phyloP scores from a whole-genome alignment of 2,113 vertebrate genomes.

The Ophiodon elongatus region DNA sequence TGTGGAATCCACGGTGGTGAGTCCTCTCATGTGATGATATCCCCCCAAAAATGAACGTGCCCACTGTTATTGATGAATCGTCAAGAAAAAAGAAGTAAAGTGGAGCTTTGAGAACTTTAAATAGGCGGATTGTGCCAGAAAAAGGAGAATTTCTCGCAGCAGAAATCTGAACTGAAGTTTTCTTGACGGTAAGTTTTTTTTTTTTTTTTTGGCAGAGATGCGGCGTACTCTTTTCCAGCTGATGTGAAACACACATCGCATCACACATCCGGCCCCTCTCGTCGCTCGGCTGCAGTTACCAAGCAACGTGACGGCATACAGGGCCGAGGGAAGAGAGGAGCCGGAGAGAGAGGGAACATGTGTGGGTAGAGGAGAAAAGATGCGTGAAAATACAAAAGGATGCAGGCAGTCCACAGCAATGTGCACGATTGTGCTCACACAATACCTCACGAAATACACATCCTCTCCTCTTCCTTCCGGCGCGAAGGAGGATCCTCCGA shows the following conservation, averaged over 20 bases:
- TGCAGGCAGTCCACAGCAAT: slow-evolving; percentile 52
- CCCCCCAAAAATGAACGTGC: not conserved
- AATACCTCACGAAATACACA: not conserved
- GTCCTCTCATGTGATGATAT: slow-evolving; percentile 6
- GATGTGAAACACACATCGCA: slow-evolving; percentile 64
- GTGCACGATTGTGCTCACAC: slow-evolving; percentile 28
- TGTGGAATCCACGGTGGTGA: not conserved
- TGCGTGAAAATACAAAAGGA: slow-evolving; percentile 59
- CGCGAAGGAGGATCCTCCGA: not conserved
- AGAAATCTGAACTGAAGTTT: no score
- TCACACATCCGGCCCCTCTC: slow-evolving; percentile 72
- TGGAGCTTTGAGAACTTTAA: not conserved
- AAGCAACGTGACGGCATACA: slow-evolving; percentile 79
- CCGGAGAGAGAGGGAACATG: slow-evolving; percentile 70
- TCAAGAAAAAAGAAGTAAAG: not conserved
- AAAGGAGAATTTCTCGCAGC: no score
- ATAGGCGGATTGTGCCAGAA: not conserved
- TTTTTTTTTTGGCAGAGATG: no score
- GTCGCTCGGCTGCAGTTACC: slow-evolving; percentile 79
- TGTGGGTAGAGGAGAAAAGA: slow-evolving; percentile 76
- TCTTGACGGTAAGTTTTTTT: no score
- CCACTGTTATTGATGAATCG: not conserved
- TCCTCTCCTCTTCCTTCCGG: slow-evolving; percentile 18
- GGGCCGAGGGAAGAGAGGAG: slow-evolving; percentile 64
- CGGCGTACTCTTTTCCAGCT: no score